Percentiles rank a stretch among this genome's conserved stretches.
phyloP scores from a whole-genome alignment of 2,888 invertebrate species.

The Serripes groenlandicus region DNA sequence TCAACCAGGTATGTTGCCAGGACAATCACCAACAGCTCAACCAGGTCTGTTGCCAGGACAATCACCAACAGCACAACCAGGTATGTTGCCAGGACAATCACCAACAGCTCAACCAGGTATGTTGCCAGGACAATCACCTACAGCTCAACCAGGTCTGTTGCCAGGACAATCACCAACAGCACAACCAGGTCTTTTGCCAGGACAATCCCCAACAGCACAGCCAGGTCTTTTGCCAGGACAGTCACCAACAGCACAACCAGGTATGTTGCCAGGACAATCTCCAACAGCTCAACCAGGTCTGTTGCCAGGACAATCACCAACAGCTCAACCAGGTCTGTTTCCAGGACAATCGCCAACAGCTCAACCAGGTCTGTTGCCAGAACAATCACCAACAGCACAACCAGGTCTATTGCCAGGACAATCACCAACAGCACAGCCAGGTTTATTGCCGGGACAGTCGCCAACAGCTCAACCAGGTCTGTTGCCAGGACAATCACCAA shows the following conservation, averaged over 20 bases:
- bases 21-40: constrained; percentile 8
- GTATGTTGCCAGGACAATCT: constrained; percentile 29
- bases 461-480: constrained; percentile 52
- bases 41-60: background rate
- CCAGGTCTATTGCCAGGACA: no score
- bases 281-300: constrained; percentile 54
- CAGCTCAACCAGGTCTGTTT: no score
- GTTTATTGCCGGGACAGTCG: constrained; percentile 33
- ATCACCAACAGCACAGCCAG: constrained; percentile 54
- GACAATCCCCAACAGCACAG: constrained; percentile 33
- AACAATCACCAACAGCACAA: no score
- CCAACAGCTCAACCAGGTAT: constrained; percentile 31
- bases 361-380: no score
- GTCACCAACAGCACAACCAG: constrained; percentile 56
- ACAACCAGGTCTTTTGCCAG: constrained; percentile 21
- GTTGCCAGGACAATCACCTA: constrained; percentile 13
- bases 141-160: constrained; percentile 34
- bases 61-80: constrained; percentile 1
- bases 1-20: constrained; percentile 41
- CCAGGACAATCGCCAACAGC: no score
- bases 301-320: constrained; percentile 36
- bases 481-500: constrained; percentile 44
- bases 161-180: constrained; percentile 46
- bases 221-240: constrained; percentile 32
- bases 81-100: constrained; percentile 28